Evolutionary conservation across 2,113 vertebrate species (phyloP), one percentile per base, ranked within the genome.

Genomic region (Acrocephalus kingi): DNA sequence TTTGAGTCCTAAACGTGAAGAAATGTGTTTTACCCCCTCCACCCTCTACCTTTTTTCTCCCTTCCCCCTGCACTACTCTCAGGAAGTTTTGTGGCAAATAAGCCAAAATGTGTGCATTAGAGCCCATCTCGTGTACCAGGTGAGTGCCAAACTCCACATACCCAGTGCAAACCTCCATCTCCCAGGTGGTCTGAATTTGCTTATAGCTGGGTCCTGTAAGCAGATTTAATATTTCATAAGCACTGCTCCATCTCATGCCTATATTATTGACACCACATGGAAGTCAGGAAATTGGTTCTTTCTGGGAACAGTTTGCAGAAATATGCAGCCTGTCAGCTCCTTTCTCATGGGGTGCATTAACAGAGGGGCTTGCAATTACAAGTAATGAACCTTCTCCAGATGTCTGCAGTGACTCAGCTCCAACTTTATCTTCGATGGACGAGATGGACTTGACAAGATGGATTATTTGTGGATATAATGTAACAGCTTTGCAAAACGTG

Each of bases 261-360:
- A 98, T 98, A 98, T 99, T 99, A 99, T 99, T 99, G 98, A 99
- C 98, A 99, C 99, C 99, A 99, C 99, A 99, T 99, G 99, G 98
- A 98, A 93, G 98, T 98, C 98, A 98, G 98, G 99, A 99, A 99
- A 98, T 98, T 98, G 98, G 98, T 98, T 99, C 98, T 99, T 99
- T 98, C 98, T 98, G 98, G 98, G 98, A 99, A 99, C 98, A 98
- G 98, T 98, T 98, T 98, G 98, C 98, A 99, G 98, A 99, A 99
- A 98, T 99, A 99, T 99, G 98, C 96, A 97, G 98, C 97, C 98
- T 98, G 98, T 98, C 98, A 98, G 98, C 98, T 98, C 97, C 98
- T 98, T 98, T 97, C 97, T 98, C 97, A 97, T 98, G 98, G 98
- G 98, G 97, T 98, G 98, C 98, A 97, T 98, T 98, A 97, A 97